Conservation (phyloP, 2,888 invertebrate species). For the Campopleginae sp. region DNA sequence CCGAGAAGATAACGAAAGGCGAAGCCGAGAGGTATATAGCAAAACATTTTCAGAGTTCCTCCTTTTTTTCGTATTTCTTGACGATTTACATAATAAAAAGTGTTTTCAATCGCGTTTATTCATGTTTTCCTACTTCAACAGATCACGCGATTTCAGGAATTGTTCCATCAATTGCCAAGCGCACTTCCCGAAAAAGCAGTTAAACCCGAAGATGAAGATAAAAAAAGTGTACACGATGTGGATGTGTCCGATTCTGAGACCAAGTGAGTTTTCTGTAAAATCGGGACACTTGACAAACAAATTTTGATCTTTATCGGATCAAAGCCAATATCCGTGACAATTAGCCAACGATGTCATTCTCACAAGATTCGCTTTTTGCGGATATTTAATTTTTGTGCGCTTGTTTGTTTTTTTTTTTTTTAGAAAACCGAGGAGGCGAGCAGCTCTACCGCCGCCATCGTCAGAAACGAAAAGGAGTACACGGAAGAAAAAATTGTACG, state of each 20-base stretch:
- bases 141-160: slow-evolving; percentile 73
- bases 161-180: slow-evolving; percentile 70
- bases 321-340: not conserved
- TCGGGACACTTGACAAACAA: not conserved
- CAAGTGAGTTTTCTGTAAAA: slow-evolving; percentile 70
- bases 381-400: not conserved
- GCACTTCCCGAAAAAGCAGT: slow-evolving; percentile 55
- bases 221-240: slow-evolving; percentile 67
- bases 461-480: slow-evolving; percentile 67
- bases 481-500: slow-evolving; percentile 77
- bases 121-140: slow-evolving; percentile 40
- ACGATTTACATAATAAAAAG: not conserved
- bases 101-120: not conserved
- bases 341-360: not conserved
- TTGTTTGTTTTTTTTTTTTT: slow-evolving; percentile 7
- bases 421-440: slow-evolving; percentile 68
- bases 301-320: not conserved
- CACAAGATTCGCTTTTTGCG: not conserved
- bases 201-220: slow-evolving; percentile 68
- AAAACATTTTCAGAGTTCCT: not conserved
- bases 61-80: not conserved
- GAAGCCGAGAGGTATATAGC: slow-evolving; percentile 71
- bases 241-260: slow-evolving; percentile 78
- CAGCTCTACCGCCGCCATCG: slow-evolving; percentile 59
- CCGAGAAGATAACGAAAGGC: slow-evolving; percentile 75